Evolutionary conservation across 1,140 invertebrate genomes (phyloP).

Genomic region (Lineus longissimus): DNA sequence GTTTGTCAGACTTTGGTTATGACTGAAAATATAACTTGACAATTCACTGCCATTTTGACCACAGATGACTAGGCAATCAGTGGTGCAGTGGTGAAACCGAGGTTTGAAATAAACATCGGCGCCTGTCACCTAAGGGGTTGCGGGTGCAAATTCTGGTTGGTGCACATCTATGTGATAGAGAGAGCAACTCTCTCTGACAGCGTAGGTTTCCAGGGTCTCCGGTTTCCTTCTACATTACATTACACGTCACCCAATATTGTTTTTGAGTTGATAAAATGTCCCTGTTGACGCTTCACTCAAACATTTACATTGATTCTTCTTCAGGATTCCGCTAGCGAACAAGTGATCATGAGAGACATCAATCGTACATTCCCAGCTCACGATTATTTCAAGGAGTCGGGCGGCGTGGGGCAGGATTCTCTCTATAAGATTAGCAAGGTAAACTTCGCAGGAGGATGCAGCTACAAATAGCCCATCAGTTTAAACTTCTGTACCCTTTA

Average conservation of each 20-base stretch:
- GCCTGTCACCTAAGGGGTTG: too few species aligned
- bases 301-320: background rate
- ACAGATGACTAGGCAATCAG: background rate
- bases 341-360: conserved; percentile 92
- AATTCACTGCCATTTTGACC: background rate
- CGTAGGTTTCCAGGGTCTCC: background rate
- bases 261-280: background rate
- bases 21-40: background rate
- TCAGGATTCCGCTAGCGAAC: conserved; percentile 82
- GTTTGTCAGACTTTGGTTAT: background rate
- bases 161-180: too few species aligned
- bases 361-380: conserved; percentile 98
- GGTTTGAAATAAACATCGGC: conserved; percentile 15
- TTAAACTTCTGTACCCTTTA: too few species aligned
- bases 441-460: background rate
- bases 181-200: too few species aligned
- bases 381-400: conserved; percentile 81
- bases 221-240: background rate
- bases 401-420: conserved; percentile 83
- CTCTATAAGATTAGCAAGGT: conserved; percentile 88
- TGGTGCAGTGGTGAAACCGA: background rate
- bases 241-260: background rate
- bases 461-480: too few species aligned
- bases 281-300: too few species aligned
- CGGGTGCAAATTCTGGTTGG: too few species aligned